phyloP scores from a whole-genome alignment of 2,113 vertebrate genomes.

The Cyanoramphus novaezelandiae region DNA sequence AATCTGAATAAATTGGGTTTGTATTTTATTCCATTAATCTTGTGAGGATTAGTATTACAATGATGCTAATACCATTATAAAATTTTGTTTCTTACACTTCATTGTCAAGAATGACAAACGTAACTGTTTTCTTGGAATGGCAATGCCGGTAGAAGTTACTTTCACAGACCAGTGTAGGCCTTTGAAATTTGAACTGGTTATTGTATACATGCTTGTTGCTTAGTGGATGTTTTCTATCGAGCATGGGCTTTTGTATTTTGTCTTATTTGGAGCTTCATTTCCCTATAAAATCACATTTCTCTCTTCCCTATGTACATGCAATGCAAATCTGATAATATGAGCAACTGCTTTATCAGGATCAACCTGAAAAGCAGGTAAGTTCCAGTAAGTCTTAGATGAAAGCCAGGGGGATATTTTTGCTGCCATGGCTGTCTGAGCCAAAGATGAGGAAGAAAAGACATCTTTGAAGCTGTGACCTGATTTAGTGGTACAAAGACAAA shows the following conservation, averaged over 20 bases:
- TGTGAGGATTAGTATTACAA: background rate
- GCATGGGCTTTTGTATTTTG: background rate
- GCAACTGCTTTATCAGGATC: background rate
- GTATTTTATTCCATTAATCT: background rate
- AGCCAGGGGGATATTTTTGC: background rate
- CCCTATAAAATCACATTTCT: background rate
- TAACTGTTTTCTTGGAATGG: background rate
- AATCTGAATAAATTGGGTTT: background rate
- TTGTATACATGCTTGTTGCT: background rate
- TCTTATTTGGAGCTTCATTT: background rate
- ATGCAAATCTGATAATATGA: background rate
- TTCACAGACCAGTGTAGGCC: background rate
- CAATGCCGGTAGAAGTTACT: background rate
- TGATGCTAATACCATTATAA: background rate
- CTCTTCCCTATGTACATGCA: background rate
- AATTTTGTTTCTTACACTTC: background rate
- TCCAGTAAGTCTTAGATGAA: background rate
- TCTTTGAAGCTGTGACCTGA: background rate
- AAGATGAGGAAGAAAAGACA: background rate
- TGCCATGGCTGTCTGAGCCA: background rate
- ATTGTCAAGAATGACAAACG: background rate
- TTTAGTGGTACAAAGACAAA: background rate
- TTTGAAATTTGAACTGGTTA: background rate
- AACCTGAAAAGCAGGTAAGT: background rate
- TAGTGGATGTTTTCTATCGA: background rate